Evolutionary conservation across 2,888 invertebrate genomes (phyloP).

Genomic region (Mesorhabditis spiculigera): DNA sequence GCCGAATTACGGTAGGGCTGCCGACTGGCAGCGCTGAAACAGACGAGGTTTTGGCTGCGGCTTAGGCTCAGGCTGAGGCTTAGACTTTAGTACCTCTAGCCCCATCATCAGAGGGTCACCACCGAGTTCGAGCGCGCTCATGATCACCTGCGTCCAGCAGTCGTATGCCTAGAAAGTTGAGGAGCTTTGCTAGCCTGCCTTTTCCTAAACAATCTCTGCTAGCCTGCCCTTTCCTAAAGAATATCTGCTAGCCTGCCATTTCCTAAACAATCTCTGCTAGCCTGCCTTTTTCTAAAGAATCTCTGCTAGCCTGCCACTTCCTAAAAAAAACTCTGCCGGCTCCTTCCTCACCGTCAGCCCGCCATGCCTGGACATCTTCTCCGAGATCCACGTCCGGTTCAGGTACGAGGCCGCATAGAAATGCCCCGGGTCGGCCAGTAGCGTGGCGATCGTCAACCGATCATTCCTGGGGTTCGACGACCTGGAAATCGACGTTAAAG

Average conservation of each 20-base stretch:
- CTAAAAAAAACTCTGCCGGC: not conserved
- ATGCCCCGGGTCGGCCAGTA: slow-evolving; percentile 33
- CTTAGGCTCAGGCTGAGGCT: too few species aligned
- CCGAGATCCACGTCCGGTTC: slow-evolving; percentile 35
- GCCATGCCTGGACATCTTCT: slow-evolving; percentile 35
- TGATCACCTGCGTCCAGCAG: slow-evolving; percentile 36
- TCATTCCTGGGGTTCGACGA: not conserved
- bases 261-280: not conserved
- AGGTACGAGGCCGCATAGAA: slow-evolving; percentile 34
- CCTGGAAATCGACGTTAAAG: not conserved
- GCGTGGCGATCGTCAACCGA: slow-evolving; percentile 24
- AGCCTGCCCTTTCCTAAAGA: not conserved
- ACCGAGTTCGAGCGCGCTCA: slow-evolving; percentile 17
- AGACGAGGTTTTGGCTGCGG: too few species aligned
- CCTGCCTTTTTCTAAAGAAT: not conserved
- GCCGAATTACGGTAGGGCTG: too few species aligned
- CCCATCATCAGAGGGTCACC: slow-evolving; percentile 23
- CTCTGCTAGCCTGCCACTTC: not conserved
- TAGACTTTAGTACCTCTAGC: not conserved
- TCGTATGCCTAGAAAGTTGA: slow-evolving; percentile 24
- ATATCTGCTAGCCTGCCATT: too few species aligned
- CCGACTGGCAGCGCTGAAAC: too few species aligned
- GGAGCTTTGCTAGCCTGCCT: not conserved
- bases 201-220: not conserved
- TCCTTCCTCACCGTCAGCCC: slow-evolving; percentile 23